phyloP scores from a whole-genome alignment of 53 echinoderm and acorn worm species.

The Astropecten irregularis region DNA sequence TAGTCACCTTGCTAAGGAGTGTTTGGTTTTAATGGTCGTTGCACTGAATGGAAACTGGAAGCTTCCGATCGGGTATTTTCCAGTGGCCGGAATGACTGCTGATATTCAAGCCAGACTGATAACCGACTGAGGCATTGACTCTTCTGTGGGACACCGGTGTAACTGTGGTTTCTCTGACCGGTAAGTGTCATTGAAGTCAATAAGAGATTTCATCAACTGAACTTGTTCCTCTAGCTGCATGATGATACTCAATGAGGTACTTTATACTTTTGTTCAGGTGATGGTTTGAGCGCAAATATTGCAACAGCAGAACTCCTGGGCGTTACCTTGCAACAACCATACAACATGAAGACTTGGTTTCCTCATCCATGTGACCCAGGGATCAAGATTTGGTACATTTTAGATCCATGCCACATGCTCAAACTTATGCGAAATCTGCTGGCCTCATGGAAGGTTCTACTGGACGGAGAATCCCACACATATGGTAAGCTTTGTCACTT shows the following conservation, averaged over 20 bases:
- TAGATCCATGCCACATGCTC: constrained; percentile 70
- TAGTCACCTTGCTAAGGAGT: constrained; percentile 19
- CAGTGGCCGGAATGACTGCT: not conserved
- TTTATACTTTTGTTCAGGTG: constrained; percentile 22
- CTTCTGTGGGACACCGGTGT: too few species aligned
- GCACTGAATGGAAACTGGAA: constrained; percentile 49
- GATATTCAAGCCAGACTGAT: not conserved
- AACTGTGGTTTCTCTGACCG: too few species aligned
- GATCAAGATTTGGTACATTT: constrained; percentile 26
- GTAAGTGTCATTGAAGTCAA: not conserved
- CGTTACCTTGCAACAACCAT: constrained; percentile 20
- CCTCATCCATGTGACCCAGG: constrained; percentile 26
- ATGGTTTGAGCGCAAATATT: constrained; percentile 54
- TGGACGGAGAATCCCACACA: not conserved
- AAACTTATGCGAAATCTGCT: constrained; percentile 23
- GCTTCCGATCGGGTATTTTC: constrained; percentile 43
- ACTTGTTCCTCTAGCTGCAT: constrained; percentile 2
- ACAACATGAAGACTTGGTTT: constrained; percentile 27
- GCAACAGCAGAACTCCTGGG: constrained; percentile 50
- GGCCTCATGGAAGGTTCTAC: not conserved
- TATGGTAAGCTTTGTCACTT: too few species aligned
- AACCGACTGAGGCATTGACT: not conserved
- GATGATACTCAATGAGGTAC: too few species aligned
- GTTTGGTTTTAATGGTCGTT: constrained; percentile 63
- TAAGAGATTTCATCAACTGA: too few species aligned